These are phyloP conservation scores for Chelonus formosanus DNA, from an alignment of 2,888 invertebrate genomes.

Conservation along the genomic window DNA sequence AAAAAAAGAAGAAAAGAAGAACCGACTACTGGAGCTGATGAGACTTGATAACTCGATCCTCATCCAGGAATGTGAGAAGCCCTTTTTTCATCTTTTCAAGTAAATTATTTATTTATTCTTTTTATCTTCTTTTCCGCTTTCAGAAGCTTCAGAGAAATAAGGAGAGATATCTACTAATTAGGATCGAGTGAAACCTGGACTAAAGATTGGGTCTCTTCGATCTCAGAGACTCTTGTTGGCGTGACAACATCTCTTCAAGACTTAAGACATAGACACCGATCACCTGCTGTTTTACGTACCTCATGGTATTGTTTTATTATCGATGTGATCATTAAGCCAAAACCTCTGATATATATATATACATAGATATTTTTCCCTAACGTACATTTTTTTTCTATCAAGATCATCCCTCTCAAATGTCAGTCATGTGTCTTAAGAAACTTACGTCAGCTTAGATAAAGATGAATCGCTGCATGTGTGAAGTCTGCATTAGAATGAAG, in stretches of 20 bases:
- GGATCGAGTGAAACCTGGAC: no score
- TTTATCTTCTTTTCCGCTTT: conserved; percentile 16
- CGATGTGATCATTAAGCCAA: conserved; percentile 21
- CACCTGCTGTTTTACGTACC: conserved; percentile 5
- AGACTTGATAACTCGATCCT: conserved; percentile 20
- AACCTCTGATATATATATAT: conserved; percentile 18
- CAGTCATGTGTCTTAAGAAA: neutral
- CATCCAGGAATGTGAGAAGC: conserved; percentile 12
- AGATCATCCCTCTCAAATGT: conserved; percentile 10
- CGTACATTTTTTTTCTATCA: neutral
- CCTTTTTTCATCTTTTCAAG: conserved; percentile 11
- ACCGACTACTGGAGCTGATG: conserved; percentile 20
- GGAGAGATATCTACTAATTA: conserved; percentile 1
- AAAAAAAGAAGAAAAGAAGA: conserved; percentile 7
- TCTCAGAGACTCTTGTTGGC: neutral
- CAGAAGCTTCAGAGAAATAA: conserved; percentile 18
- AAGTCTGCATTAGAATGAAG: no score
- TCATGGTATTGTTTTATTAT: conserved; percentile 5
- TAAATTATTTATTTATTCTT: conserved; percentile 19
- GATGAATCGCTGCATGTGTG: conserved; percentile 13
- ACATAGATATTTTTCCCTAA: conserved; percentile 4
- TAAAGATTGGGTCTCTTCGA: no score
- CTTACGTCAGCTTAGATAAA: conserved; percentile 19
- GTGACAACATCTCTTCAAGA: conserved; percentile 4
- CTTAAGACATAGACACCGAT: neutral